These are phyloP conservation scores for Fulica atra DNA, from an alignment of 2,113 vertebrate genomes.

Conservation along the genomic window DNA sequence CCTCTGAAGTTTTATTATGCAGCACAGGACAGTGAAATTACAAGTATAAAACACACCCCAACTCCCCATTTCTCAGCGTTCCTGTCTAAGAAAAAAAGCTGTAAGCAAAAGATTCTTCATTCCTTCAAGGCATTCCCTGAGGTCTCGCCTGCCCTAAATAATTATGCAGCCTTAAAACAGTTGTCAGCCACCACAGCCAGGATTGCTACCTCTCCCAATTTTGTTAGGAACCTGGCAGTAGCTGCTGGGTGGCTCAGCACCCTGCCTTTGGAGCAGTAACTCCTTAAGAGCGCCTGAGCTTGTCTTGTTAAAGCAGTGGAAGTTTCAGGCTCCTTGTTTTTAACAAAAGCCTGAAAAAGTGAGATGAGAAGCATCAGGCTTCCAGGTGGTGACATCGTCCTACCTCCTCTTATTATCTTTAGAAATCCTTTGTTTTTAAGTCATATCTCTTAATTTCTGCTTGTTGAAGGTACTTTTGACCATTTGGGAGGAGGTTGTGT, in stretches of 20 bases:
- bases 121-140: slow-evolving; percentile 50
- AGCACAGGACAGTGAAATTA: background rate
- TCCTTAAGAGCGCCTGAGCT: background rate
- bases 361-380: background rate
- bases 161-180: slow-evolving; percentile 53
- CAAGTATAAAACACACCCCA: background rate
- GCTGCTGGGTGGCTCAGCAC: background rate
- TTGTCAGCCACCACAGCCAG: background rate
- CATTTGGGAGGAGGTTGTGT: background rate
- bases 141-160: slow-evolving; percentile 49
- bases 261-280: fast-evolving
- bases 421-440: background rate
- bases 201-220: background rate
- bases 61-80: background rate
- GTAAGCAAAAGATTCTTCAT: slow-evolving; percentile 38
- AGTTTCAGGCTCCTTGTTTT: background rate
- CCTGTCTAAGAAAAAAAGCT: background rate
- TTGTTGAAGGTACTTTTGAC: background rate
- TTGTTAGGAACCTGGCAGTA: background rate
- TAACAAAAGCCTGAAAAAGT: background rate
- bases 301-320: background rate
- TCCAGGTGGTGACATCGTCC: background rate
- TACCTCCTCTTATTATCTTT: background rate
- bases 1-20: slow-evolving; percentile 1
- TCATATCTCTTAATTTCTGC: background rate